Evolutionary conservation across 2,888 invertebrate species (phyloP), one percentile per base, ranked within the genome.

Genomic region (Harpalus rubripes): DNA sequence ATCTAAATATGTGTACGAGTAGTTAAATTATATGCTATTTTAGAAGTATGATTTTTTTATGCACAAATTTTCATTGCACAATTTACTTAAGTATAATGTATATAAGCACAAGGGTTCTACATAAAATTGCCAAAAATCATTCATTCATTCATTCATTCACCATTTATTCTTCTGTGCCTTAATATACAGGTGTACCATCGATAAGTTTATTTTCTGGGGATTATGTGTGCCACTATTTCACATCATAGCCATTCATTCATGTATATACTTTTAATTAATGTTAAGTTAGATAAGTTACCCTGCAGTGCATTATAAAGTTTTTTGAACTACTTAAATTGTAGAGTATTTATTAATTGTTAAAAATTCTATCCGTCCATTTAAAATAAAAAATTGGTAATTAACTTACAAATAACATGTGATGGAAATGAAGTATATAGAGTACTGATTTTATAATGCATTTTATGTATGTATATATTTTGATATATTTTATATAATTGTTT

Each of bases 381-480:
- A 12, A 32, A 52, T 52, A 52, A 52, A 7, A 63, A 18, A 15
- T 74, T 15, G 72, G 72, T 74, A 16, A 74, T 52, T 74, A 44
- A 74, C 18, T 74, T 74, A 44, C 18, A 74, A 44, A 74, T 7
- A 26, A 32, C 58, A 78, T 78, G 58, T 59, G 44, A 78, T 78
- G 78, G 58, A 16, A 56, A 18, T 12, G 44, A 15, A 22, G 22
- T 76, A 18, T 44, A 52, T 5, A 76, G 22, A 56, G 78, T 78
- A 78, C 78, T 78, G 78, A 78, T 76, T 76, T 76, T 76, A 78
- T 8, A 78, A 32, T 26, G 26, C 26, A 78, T 22, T 78, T 56
- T 26, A 15, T 58, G 7, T n/a, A 12, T 76, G 56, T 78, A 78
- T 58, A 78, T 78, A 78, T 78, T 78, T 78, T 78, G 26, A 78